These are phyloP conservation scores for Dromius quadrimaculatus DNA, from an alignment of 2,888 invertebrate genomes.

Conservation along the genomic window DNA sequence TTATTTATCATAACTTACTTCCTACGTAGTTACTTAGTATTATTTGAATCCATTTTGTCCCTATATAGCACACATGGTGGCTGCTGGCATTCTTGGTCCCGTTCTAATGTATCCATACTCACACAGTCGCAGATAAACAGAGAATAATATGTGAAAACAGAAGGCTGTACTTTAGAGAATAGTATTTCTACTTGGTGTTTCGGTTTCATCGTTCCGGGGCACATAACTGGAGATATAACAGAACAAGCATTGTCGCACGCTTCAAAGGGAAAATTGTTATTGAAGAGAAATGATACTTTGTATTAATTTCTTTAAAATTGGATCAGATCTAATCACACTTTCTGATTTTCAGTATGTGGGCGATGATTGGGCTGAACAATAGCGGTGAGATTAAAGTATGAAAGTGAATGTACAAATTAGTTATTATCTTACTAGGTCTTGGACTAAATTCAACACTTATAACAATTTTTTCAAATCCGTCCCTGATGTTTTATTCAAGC, in stretches of 20 bases:
- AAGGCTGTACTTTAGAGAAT: too few species aligned
- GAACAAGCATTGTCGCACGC: background rate
- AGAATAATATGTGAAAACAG: background rate
- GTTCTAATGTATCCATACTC: constrained; percentile 13
- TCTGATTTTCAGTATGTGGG: constrained; percentile 18
- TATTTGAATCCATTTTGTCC: background rate
- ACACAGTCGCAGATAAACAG: too few species aligned
- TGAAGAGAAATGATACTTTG: constrained; percentile 19
- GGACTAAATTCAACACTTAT: too few species aligned
- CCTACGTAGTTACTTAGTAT: background rate
- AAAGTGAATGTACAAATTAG: background rate
- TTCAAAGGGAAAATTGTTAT: constrained; percentile 26
- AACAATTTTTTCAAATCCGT: too few species aligned
- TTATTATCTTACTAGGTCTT: too few species aligned
- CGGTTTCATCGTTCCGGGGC: background rate
- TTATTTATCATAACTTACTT: too few species aligned
- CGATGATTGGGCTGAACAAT: too few species aligned
- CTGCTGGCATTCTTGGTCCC: constrained; percentile 27
- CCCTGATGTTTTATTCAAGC: too few species aligned
- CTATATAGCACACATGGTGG: constrained; percentile 1
- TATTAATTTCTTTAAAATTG: constrained; percentile 24
- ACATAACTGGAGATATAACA: constrained; percentile 12
- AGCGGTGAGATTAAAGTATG: too few species aligned
- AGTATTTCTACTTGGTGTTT: too few species aligned
- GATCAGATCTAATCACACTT: constrained; percentile 20